phyloP scores from a whole-genome alignment of 1,140 invertebrate species.

The Popillia japonica region DNA sequence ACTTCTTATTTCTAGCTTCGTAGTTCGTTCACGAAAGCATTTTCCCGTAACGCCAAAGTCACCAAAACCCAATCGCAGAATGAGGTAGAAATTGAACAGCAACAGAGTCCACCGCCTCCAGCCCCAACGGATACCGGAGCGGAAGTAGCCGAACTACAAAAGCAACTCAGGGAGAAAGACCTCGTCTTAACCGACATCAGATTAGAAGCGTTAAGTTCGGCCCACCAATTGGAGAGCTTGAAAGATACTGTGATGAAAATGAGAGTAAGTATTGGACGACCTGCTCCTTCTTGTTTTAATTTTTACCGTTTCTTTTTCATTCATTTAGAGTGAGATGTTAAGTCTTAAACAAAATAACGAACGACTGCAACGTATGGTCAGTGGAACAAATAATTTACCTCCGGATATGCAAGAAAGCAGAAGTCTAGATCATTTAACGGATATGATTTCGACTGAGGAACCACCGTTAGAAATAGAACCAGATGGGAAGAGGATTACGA shows the following conservation, averaged over 20 bases:
- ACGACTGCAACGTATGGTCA: slow-evolving; percentile 85
- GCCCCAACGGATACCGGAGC: slow-evolving; percentile 59
- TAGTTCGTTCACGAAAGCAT: slow-evolving; percentile 98
- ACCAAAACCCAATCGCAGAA: slow-evolving; percentile 69
- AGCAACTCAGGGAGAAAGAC: slow-evolving; percentile 94
- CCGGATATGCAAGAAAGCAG: slow-evolving; percentile 53
- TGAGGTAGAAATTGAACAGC: slow-evolving; percentile 58
- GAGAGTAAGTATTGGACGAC: too few species aligned
- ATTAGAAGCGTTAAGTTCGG: slow-evolving; percentile 93
- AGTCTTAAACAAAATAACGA: slow-evolving; percentile 97
- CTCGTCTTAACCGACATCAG: slow-evolving; percentile 95
- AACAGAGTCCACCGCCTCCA: slow-evolving; percentile 58
- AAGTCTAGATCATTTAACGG: slow-evolving; percentile 55
- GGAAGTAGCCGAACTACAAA: slow-evolving; percentile 86
- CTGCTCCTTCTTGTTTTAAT: not conserved
- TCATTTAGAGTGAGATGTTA: slow-evolving; percentile 88
- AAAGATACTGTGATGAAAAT: slow-evolving; percentile 97
- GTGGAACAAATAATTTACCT: slow-evolving; percentile 59
- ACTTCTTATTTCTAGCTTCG: slow-evolving; percentile 69
- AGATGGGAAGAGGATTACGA: slow-evolving; percentile 86
- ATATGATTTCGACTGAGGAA: slow-evolving; percentile 66
- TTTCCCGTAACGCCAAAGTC: slow-evolving; percentile 80
- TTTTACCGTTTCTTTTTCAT: not conserved
- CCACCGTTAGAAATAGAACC: slow-evolving; percentile 69
- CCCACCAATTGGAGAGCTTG: slow-evolving; percentile 94